Evolutionary conservation across 2,797 vertebrate genomes (phyloP).

Genomic region (Molothrus aeneus): DNA sequence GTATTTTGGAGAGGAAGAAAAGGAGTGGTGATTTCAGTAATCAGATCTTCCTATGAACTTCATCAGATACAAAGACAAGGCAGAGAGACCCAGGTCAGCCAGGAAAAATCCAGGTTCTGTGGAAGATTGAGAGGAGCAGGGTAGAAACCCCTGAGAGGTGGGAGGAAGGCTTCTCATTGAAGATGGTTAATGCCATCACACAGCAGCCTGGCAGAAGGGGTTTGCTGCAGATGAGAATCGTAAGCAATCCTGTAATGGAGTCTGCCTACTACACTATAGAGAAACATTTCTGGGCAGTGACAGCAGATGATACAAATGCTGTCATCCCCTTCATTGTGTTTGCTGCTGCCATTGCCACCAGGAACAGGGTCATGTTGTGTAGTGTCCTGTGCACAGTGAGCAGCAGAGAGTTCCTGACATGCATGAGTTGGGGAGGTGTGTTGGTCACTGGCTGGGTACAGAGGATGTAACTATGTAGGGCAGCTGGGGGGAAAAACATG

Average conservation of each 20-base stretch:
- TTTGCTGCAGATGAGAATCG: not conserved
- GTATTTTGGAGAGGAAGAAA: not conserved
- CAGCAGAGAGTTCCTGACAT: not conserved
- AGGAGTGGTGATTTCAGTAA: not conserved
- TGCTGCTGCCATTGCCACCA: not conserved
- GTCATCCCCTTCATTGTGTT: not conserved
- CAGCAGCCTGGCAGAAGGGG: not conserved
- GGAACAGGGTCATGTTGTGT: not conserved
- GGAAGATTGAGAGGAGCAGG: not conserved
- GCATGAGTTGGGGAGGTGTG: not conserved
- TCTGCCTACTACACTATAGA: not conserved
- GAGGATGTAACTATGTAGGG: not conserved
- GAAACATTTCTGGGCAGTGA: not conserved
- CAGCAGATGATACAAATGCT: not conserved
- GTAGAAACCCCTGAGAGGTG: not conserved
- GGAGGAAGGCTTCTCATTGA: not conserved
- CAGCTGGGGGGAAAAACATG: not conserved
- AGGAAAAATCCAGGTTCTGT: not conserved
- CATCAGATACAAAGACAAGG: not conserved
- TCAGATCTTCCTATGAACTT: not conserved
- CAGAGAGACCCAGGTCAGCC: not conserved
- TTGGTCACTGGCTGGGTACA: not conserved
- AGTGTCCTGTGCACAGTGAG: not conserved
- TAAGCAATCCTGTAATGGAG: not conserved
- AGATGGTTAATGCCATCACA: not conserved